A percentile compares a stretch with the other conserved stretches of the same genome.
Conservation (phyloP, 2,797 vertebrate species). For the Naso thynnoides region DNA sequence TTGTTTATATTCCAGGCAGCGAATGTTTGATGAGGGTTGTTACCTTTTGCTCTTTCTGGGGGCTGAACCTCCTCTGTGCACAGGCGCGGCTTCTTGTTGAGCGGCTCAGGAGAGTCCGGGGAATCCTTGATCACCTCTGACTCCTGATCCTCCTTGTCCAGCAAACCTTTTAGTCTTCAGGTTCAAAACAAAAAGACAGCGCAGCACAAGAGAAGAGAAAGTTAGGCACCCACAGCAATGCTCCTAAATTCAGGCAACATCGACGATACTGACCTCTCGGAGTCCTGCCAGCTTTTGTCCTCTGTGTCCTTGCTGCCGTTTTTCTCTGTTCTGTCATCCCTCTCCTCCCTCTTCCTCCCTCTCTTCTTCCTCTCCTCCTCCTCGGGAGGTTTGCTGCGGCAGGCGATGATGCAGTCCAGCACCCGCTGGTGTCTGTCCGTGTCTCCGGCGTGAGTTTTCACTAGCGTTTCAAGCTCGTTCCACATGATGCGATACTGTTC, state of each 20-base stretch:
- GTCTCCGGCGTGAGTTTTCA: slow-evolving; percentile 91
- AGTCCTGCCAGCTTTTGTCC: slow-evolving; percentile 95
- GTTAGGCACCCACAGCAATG: neutral
- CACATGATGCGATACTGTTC: slow-evolving; percentile 99
- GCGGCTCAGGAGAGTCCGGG: slow-evolving; percentile 97
- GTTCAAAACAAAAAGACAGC: neutral
- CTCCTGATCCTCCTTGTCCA: slow-evolving; percentile 94
- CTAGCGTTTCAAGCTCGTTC: slow-evolving; percentile 98
- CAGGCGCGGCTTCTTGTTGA: slow-evolving; percentile 95
- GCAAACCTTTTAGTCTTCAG: slow-evolving; percentile 89
- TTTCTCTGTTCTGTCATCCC: slow-evolving; percentile 94
- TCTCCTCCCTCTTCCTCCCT: slow-evolving; percentile 97
- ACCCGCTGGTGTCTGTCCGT: slow-evolving; percentile 95
- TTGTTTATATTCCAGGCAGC: neutral
- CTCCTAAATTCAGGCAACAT: neutral
- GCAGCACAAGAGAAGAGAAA: neutral
- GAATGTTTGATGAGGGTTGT: neutral
- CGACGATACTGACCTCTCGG: slow-evolving; percentile 86
- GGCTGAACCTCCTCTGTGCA: slow-evolving; percentile 88
- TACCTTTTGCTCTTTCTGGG: slow-evolving; percentile 95
- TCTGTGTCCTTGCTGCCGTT: slow-evolving; percentile 91
- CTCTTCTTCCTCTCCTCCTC: slow-evolving; percentile 98
- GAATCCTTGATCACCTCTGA: slow-evolving; percentile 98
- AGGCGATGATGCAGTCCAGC: slow-evolving; percentile 94
- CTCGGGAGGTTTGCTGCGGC: slow-evolving; percentile 96